phyloP scores from a whole-genome alignment of 2,113 vertebrate species.

The Thamnaconus septentrionalis region DNA sequence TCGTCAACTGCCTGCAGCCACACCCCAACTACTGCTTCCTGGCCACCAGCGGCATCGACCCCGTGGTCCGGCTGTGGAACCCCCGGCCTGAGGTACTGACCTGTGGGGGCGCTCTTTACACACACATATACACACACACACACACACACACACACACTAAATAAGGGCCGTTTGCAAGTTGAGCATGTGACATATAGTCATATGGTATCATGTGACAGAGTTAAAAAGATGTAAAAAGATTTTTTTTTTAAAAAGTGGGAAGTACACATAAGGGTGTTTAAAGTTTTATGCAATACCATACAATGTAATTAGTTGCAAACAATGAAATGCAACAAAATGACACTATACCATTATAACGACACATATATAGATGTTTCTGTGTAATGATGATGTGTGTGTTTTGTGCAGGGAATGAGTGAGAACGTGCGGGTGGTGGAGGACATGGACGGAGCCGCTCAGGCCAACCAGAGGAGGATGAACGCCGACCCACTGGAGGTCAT shows the following conservation, averaged over 20 bases:
- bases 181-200: too few relatives aligned
- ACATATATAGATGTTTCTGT: neutral
- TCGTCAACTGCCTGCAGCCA: constrained; percentile 97
- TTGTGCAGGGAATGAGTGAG: constrained; percentile 83
- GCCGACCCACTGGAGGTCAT: constrained; percentile 96
- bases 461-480: constrained; percentile 97
- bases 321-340: neutral
- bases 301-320: too few relatives aligned
- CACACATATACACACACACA: too few relatives aligned
- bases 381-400: neutral
- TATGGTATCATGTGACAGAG: too few relatives aligned
- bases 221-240: too few relatives aligned
- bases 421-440: constrained; percentile 93
- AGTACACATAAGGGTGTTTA: too few relatives aligned
- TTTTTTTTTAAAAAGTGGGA: too few relatives aligned
- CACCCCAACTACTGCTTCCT: constrained; percentile 98
- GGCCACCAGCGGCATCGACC: constrained; percentile 96
- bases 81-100: constrained; percentile 89
- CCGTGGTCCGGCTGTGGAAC: constrained; percentile 95
- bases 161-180: neutral
- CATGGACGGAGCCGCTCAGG: constrained; percentile 96
- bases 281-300: too few relatives aligned
- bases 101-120: too few relatives aligned
- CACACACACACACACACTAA: too few relatives aligned
- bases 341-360: neutral